Conservation (phyloP, 1,140 invertebrate genomes). For the Mya arenaria region DNA sequence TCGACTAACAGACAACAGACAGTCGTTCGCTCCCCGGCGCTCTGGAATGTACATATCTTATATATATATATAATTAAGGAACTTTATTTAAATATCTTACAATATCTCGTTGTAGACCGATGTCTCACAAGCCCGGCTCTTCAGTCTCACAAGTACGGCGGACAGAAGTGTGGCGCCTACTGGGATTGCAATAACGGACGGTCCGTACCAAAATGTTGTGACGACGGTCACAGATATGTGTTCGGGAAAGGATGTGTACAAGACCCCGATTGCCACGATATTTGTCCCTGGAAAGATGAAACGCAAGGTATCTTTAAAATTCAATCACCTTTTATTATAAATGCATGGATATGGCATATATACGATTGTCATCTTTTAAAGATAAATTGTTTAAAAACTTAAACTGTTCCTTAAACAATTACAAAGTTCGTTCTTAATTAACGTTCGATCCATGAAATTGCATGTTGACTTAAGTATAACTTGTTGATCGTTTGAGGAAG, state of each 20-base stretch:
- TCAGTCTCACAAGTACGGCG: conserved; percentile 19
- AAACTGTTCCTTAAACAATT: too few species aligned
- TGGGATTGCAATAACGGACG: conserved; percentile 57
- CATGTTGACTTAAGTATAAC: too few species aligned
- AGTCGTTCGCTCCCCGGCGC: too few species aligned
- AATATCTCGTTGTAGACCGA: conserved; percentile 38
- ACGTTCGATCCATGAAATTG: too few species aligned
- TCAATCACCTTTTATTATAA: background rate
- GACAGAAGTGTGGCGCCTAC: conserved; percentile 58
- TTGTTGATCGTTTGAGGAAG: too few species aligned
- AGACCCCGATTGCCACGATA: conserved; percentile 5
- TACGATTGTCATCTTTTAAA: too few species aligned
- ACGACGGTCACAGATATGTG: conserved; percentile 51
- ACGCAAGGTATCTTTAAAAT: background rate
- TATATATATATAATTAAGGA: too few species aligned
- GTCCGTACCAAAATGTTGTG: conserved; percentile 62
- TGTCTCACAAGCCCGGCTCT: conserved; percentile 14
- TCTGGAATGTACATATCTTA: too few species aligned
- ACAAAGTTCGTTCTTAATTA: too few species aligned
- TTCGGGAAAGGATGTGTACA: conserved; percentile 49
- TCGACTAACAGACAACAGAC: too few species aligned
- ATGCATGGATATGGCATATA: background rate
- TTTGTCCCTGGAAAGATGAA: conserved; percentile 57
- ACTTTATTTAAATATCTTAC: too few species aligned
- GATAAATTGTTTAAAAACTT: too few species aligned